Evolutionary conservation across 2,888 invertebrate species (phyloP), one percentile per base, ranked within the genome.

Genomic region (Epistrophella euchroma): DNA sequence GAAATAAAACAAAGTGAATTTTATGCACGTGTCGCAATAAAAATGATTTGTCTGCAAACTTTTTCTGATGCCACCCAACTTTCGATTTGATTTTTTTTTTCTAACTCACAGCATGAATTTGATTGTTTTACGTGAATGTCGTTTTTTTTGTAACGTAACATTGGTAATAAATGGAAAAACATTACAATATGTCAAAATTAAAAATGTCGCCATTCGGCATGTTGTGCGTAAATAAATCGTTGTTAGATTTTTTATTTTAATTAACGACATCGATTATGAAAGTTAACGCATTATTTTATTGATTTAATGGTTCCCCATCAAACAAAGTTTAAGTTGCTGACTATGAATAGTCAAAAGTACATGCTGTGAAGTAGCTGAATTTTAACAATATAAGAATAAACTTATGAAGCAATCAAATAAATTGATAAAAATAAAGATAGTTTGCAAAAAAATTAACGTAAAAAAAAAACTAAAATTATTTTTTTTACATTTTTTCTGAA

Each of bases 1-100:
- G 56, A 32, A 32, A 35, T 35, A 56, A 56, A 17, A 56, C 15
- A 25, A 52, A 52, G 52, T n/a, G 25, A 52, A n/a, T 52, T 56
- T 35, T 17, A 56, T 37, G 22, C 60, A 37, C 60, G 60, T 60
- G 60, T 60, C 37, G 37, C 22, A 17, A 60, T 60, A 60, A 60
- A 60, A 60, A 60, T 60, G 37, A 60, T 60, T 60, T 60, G 37
- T 60, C 37, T 60, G n/a, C 58, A 11, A 56, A 56, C 4, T 32
- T 56, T 35, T 1, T 17, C 32, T 32, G 11, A 19, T 13, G 4
- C 4, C 25, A 25, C 25, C 35, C 15, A 37, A 60, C 13, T 22
- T 60, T 28, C 22, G 6, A 22, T 22, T 50, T 50, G 5, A 22
- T 11, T 37, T 19, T 52, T 52, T 47, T 47, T 47, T 52, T 52